phyloP scores from a whole-genome alignment of 2,888 invertebrate species.

The Esperia sulphurella region DNA sequence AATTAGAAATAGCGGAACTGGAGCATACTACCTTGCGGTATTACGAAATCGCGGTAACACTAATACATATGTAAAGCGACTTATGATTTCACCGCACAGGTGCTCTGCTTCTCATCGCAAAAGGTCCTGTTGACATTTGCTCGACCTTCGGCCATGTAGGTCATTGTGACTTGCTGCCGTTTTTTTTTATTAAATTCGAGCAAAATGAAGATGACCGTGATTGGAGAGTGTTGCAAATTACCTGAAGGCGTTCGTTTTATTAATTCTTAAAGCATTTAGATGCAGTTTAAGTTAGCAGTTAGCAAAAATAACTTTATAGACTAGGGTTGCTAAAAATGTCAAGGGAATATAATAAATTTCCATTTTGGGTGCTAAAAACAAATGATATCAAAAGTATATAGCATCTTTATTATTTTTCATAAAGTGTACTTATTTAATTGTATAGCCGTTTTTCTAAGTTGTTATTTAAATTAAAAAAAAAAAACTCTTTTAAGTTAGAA shows the following conservation, averaged over 20 bases:
- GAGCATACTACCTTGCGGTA: neutral
- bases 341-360: no score
- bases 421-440: no score
- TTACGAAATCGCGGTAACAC: neutral
- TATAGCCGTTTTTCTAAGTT: no score
- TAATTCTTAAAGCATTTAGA: neutral
- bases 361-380: no score
- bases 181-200: conserved; percentile 9
- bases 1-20: neutral
- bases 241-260: no score
- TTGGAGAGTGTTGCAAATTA: neutral
- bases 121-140: conserved; percentile 71
- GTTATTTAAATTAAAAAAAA: no score
- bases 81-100: conserved; percentile 35
- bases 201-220: conserved; percentile 3
- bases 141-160: conserved; percentile 57
- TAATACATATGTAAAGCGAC: conserved; percentile 16
- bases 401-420: no score
- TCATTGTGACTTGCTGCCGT: conserved; percentile 43
- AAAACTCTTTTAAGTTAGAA: no score
- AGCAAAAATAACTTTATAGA: neutral
- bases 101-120: conserved; percentile 59
- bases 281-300: neutral
- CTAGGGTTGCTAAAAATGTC: no score
- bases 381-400: no score